Percentiles rank a stretch among this genome's conserved stretches.
phyloP scores from a whole-genome alignment of 2,888 invertebrate genomes.

The Teleogryllus oceanicus region DNA sequence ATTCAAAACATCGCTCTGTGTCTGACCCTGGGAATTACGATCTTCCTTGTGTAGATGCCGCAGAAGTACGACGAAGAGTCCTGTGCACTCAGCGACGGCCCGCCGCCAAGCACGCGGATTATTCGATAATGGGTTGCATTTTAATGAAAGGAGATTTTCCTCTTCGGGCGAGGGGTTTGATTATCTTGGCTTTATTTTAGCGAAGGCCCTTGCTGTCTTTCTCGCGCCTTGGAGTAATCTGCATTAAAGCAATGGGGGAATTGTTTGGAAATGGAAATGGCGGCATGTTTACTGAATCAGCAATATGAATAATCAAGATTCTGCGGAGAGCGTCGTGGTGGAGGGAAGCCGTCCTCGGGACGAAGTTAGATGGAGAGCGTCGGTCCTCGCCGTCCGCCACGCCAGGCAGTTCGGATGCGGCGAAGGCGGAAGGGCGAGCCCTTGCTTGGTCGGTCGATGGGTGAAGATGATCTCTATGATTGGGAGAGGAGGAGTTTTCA shows the following conservation, averaged over 20 bases:
- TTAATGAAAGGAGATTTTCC: not conserved
- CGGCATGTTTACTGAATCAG: slow-evolving; percentile 10
- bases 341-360: not conserved
- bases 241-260: slow-evolving; percentile 8
- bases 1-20: too few relatives aligned
- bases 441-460: too few relatives aligned
- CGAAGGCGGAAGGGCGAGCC: too few relatives aligned
- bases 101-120: not conserved
- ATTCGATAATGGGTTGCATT: not conserved
- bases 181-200: slow-evolving; percentile 18
- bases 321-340: not conserved
- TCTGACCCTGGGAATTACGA: too few relatives aligned
- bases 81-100: not conserved
- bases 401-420: too few relatives aligned
- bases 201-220: not conserved
- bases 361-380: too few relatives aligned
- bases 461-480: too few relatives aligned
- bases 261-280: not conserved
- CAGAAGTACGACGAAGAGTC: not conserved
- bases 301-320: not conserved
- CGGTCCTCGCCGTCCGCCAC: too few relatives aligned
- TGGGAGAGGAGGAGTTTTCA: too few relatives aligned
- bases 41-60: too few relatives aligned
- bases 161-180: not conserved
- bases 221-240: not conserved